Conservation (phyloP, 2,113 vertebrate genomes). For the Ptychochromis oligacanthus region DNA sequence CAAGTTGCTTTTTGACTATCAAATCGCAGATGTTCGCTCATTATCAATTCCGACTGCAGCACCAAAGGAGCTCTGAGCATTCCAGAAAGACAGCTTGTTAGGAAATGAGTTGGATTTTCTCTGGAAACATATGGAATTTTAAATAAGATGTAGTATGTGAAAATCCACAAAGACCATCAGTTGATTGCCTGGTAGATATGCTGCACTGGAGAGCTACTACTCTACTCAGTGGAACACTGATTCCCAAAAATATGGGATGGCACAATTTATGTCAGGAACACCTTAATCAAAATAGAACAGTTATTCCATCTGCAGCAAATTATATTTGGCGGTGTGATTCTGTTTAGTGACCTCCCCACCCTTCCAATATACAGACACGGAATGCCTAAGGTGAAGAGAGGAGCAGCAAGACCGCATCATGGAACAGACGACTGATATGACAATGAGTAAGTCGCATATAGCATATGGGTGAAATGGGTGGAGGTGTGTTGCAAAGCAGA, state of each 20-base stretch:
- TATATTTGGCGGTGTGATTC: background rate
- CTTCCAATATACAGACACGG: background rate
- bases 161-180: background rate
- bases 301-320: background rate
- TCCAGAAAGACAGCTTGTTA: constrained; percentile 24
- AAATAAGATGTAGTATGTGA: background rate
- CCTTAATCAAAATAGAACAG: background rate
- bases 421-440: background rate
- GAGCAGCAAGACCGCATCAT: background rate
- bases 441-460: background rate
- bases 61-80: background rate
- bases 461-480: background rate
- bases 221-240: background rate
- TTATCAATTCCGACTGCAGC: background rate
- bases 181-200: background rate
- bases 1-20: constrained; percentile 12
- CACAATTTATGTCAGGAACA: background rate
- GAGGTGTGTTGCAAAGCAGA: background rate
- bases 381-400: background rate
- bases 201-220: background rate
- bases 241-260: background rate
- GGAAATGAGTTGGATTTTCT: constrained; percentile 11
- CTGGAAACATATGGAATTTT: background rate
- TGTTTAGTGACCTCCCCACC: background rate
- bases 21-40: constrained; percentile 22